phyloP scores from a whole-genome alignment of 2,113 vertebrate species.

The Dasyornis broadbenti region DNA sequence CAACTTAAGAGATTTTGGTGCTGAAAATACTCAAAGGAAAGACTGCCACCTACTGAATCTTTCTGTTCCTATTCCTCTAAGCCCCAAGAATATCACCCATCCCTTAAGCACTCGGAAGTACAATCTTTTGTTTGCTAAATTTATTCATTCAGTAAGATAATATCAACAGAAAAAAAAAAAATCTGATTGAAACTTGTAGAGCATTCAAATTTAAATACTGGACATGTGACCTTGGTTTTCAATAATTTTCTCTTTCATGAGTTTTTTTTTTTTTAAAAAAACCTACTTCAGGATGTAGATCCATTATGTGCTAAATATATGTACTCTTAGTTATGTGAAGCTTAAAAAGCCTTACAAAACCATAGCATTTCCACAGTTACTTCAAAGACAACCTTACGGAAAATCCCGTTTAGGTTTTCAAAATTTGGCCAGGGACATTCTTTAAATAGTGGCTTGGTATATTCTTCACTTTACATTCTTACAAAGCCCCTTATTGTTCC shows the following conservation, averaged over 20 bases:
- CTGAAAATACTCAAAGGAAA: conserved; percentile 20
- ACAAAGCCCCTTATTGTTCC: neutral
- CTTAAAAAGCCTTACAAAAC: neutral
- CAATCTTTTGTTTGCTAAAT: neutral
- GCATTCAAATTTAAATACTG: neutral
- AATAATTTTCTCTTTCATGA: neutral
- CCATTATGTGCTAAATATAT: neutral
- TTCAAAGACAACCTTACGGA: neutral
- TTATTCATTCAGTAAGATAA: neutral
- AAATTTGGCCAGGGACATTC: neutral
- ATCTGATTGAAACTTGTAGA: neutral
- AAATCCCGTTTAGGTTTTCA: neutral
- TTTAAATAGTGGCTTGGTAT: neutral
- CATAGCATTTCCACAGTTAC: neutral
- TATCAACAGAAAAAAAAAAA: neutral
- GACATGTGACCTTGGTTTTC: neutral
- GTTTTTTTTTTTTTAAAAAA: neutral
- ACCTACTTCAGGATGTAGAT: neutral
- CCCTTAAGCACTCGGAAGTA: neutral
- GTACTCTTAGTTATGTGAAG: neutral
- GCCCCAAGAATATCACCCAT: neutral
- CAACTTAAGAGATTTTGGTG: neutral
- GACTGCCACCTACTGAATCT: conserved; percentile 56
- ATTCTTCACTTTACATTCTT: neutral
- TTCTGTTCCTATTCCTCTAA: neutral